Percentiles rank a stretch among this genome's conserved stretches.
Conservation (phyloP, 2,797 vertebrate genomes). For the Avahi laniger region DNA sequence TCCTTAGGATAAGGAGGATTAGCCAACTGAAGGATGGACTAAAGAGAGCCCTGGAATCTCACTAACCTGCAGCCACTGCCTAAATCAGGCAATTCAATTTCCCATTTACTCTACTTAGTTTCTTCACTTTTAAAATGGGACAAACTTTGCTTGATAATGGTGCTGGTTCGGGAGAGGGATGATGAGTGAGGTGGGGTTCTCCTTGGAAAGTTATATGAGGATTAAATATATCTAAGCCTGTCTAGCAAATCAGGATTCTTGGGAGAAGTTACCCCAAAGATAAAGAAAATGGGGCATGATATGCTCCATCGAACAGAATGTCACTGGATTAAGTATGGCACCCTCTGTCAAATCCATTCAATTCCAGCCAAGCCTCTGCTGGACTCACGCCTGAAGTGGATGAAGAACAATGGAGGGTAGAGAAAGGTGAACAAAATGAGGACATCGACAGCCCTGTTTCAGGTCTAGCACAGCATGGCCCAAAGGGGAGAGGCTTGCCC, state of each 20-base stretch:
- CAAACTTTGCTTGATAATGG: neutral
- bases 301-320: neutral
- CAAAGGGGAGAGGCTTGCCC: neutral
- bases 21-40: slow-evolving; percentile 35
- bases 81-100: neutral
- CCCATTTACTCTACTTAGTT: neutral
- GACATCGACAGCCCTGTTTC: neutral
- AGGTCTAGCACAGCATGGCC: neutral
- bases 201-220: neutral
- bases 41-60: slow-evolving; percentile 29
- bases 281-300: neutral
- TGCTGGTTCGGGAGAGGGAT: neutral
- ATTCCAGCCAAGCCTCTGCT: neutral
- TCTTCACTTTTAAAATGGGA: slow-evolving; percentile 3
- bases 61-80: neutral
- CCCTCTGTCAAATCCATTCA: neutral
- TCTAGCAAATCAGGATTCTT: neutral
- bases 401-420: neutral
- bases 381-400: neutral
- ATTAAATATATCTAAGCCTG: neutral
- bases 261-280: neutral
- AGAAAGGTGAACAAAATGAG: neutral
- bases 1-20: slow-evolving; percentile 46
- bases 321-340: neutral
- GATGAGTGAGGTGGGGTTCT: neutral